Evolutionary conservation across 1,140 invertebrate genomes (phyloP), one percentile per base, ranked within the genome.

Genomic region (Nasonia vitripennis): DNA sequence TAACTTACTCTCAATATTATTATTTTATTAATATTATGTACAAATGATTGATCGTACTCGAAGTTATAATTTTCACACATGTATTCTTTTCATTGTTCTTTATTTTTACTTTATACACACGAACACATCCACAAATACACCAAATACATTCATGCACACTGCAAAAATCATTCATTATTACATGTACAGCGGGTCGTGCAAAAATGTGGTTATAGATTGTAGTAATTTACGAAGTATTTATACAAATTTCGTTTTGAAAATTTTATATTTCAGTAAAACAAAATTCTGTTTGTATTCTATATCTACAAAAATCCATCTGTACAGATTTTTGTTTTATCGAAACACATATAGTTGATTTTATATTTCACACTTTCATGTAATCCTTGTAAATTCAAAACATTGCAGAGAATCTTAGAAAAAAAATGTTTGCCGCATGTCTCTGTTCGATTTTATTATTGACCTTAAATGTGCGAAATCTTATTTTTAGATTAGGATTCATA

Each of bases 71-170:
- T 71, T 71, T n/a, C 74, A 51, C 23, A 48, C 27, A 51, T 27
- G 55, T 77, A 9, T 27, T 77, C 81, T 67, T 17, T 81, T 81
- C 7, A 14, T 77, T 77, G 27, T 20, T 78, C 20, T 79, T 83
- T 34, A 23, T 84, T n/a, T 55, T 78, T 79, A 62, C 55, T 71
- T 45, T 62, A 2, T 37, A 67, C 27, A 45, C 73, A 75, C 9
- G 14, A 2, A 86, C 41, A 51, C 81, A 84, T 86, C 74, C 80
- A 86, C 71, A 87, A 84, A 17, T 73, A 70, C 68, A 70, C 10
- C 23, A 70, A 23, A 73, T 84, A 10, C n/a, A 67, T 12, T n/a
- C 23, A 67, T 51, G n/a, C 71, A 67, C 31, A 67, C 68, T 41
- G 27, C 68, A 70, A 34, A 77, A 84, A 9, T 62, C 55, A 7